Base-by-base conservation (phyloP, 2,113 vertebrate species). In the Rhabdornis inornatus region DNA sequence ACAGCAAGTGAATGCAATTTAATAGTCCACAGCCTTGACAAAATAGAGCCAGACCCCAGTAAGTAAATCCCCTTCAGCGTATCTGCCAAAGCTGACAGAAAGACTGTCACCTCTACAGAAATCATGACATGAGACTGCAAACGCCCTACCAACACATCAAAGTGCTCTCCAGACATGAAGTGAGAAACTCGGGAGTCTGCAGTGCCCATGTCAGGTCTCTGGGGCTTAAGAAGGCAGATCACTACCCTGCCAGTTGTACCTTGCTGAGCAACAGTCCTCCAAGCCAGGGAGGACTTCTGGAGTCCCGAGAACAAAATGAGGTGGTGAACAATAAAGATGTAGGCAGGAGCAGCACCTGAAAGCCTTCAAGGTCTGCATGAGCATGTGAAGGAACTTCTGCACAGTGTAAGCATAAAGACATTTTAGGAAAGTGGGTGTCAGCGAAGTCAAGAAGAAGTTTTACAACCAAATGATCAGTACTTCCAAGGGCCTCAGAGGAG, bases 61-160 rank as follows among this genome's bases (percentile, higher is more conserved):
- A 78, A 59, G 44, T 35, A 87, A 84, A 64, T 3, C 4, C 47
- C 31, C 33, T 70, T 87, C 60, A 82, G 35, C 27, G 27, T 7
- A 63, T n/a, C 53, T 86, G 68, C 83, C 59, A 91, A 81, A 89
- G 60, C 25, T 86, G 64, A 60, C n/a, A 87, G 55, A 71, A 91
- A 28, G 47, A 66, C 24, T 57, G 47, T 53, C 55, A 57, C 60
- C 68, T 87, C 77, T 44, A 40, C 6, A 31, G 64, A 81, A 78
- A 78, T 66, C 68, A 70, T 7, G 18, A 72, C 65, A 69, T 45
- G 64, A 78, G 5, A 7, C 33, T 53, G 45, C 20, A 55, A 39
- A 66, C 0, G 0, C 45, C 59, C 59, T 52, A 69, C 77, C 39
- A 84, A 60, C 39, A 77, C 0, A 0, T 40, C 39, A 40, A 76